Conservation (phyloP, 2,888 invertebrate genomes). For the Trachelus stipa region DNA sequence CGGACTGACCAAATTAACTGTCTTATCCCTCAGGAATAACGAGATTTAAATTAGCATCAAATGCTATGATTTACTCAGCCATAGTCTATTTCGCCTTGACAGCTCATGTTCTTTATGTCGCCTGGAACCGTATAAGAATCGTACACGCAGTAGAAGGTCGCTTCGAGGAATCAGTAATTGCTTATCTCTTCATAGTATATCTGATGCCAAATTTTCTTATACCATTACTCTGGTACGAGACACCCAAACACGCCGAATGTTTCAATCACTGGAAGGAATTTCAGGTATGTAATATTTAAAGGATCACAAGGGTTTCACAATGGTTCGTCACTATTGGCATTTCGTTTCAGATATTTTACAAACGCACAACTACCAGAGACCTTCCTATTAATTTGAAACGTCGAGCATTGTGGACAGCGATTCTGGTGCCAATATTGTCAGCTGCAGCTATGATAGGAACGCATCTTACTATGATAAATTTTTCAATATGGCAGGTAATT, state of each 20-base stretch:
- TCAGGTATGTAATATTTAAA: conserved; percentile 68
- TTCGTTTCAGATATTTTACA: conserved; percentile 70
- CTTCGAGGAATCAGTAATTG: conserved; percentile 82
- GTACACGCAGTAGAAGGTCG: conserved; percentile 74
- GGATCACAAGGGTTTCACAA: background rate
- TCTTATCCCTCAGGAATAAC: background rate
- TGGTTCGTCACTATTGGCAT: background rate
- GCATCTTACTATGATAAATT: conserved; percentile 78
- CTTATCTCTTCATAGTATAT: conserved; percentile 80
- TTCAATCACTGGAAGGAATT: conserved; percentile 77
- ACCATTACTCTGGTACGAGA: conserved; percentile 77
- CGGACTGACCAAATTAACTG: background rate
- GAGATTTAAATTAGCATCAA: conserved; percentile 62
- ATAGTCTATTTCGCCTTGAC: conserved; percentile 68
- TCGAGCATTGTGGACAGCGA: conserved; percentile 71
- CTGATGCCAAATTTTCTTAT: conserved; percentile 74
- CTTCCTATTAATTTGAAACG: conserved; percentile 72
- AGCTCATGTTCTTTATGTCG: conserved; percentile 72
- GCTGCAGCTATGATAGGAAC: conserved; percentile 76
- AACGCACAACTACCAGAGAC: conserved; percentile 71
- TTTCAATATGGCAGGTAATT: conserved; percentile 72
- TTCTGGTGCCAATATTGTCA: conserved; percentile 73
- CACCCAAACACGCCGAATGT: conserved; percentile 72
- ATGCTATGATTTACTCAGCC: conserved; percentile 73
- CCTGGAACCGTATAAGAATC: conserved; percentile 73